Base-by-base conservation (phyloP, 2,113 vertebrate species). In the Dromiciops gliroides region DNA sequence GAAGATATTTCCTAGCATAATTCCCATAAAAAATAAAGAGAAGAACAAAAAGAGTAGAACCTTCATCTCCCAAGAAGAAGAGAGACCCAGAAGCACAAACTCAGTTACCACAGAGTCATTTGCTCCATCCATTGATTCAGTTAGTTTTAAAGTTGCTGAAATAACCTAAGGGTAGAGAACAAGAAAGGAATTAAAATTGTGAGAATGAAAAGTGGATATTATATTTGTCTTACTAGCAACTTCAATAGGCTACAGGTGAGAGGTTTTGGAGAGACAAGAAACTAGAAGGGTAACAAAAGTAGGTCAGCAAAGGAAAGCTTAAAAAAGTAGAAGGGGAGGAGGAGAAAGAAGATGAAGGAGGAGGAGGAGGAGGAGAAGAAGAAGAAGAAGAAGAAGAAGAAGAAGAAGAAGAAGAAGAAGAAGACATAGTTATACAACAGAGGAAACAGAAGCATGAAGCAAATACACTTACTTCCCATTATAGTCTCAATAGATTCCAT, bases 51-150 rank as follows among this genome's bases (percentile, higher is more conserved):
- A 96, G 47, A 98, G 92, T 8, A 96, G 52, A 91, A 96, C 10
- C 91, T 94, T 50, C 51, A 97, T 93, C 95, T 92, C 95, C 52
- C 94, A 89, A 12, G 94, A 96, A 8, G 95, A 91, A 94, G 94
- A 83, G 95, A 98, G 92, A 93, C 95, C 98, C 49, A 98, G 67
- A 90, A 98, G 95, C 47, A 98, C 89, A 95, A 98, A 97, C 50
- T 97, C 97, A 89, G 48, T 92, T 53, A 97, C 51, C 26, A 95
- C 47, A 92, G 97, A 97, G 28, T 49, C 52, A 90, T 98, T 98
- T 93, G 52, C 60, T 94, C 94, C 93, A 31, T 94, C 95, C 96
- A 98, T 97, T 89, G 93, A 67, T 28, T 97, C 49, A 94, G n/a
- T 90, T 91, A 56, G 89, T 93, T 93, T 5, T 12, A 23, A 53